Percentiles rank a stretch among this genome's conserved stretches.
phyloP scores from a whole-genome alignment of 2,113 vertebrate genomes.

The Oncorhynchus kisutch region DNA sequence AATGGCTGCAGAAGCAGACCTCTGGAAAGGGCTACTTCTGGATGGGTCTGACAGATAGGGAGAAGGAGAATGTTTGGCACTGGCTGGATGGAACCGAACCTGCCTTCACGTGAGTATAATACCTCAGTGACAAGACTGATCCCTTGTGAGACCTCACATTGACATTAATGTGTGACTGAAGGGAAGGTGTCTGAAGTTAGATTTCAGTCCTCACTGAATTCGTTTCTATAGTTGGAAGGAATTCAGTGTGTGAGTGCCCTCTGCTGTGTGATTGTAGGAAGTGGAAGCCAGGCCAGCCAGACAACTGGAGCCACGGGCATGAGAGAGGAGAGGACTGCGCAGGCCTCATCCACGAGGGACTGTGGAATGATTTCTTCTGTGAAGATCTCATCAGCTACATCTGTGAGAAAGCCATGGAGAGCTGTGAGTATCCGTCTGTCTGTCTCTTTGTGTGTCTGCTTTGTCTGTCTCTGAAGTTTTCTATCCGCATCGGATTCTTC shows the following conservation, averaged over 20 bases:
- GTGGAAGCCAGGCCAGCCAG: constrained; percentile 91
- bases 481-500: background rate
- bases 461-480: background rate
- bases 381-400: constrained; percentile 87
- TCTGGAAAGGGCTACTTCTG: constrained; percentile 84
- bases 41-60: constrained; percentile 88
- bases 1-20: constrained; percentile 86
- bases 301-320: constrained; percentile 86
- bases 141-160: background rate
- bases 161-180: background rate
- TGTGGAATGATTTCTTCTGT: constrained; percentile 95
- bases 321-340: constrained; percentile 88
- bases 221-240: background rate
- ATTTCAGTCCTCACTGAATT: background rate
- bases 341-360: constrained; percentile 80
- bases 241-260: constrained; percentile 44
- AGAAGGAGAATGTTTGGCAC: constrained; percentile 83
- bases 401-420: constrained; percentile 84
- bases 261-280: constrained; percentile 80
- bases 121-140: background rate
- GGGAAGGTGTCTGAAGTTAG: background rate
- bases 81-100: constrained; percentile 87
- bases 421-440: constrained; percentile 46
- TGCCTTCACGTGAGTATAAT: constrained; percentile 81
- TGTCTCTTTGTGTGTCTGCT: too few relatives aligned